Conservation (phyloP, 2,113 vertebrate species). For the Uropsilus gracilis region DNA sequence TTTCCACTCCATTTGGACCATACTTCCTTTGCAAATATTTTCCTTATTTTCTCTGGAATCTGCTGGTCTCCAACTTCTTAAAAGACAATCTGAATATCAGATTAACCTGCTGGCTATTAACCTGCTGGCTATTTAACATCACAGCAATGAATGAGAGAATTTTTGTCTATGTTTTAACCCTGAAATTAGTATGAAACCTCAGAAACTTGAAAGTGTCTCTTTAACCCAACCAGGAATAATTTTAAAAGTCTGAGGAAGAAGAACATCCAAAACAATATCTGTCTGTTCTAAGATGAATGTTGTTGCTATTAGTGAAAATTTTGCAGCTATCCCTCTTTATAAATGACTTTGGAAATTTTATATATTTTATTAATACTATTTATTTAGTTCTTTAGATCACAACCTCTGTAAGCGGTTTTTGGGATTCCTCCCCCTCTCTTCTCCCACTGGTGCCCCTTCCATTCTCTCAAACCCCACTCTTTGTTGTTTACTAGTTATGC, state of each 20-base stretch:
- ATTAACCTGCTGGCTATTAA: not conserved
- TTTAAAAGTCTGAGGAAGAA: not conserved
- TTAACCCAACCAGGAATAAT: not conserved
- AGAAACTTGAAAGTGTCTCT: conserved; percentile 22
- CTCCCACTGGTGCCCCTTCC: too few species aligned
- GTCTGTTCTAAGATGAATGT: not conserved
- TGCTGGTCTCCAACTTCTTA: not conserved
- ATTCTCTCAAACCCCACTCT: too few species aligned
- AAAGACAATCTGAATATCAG: not conserved
- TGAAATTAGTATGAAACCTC: conserved; percentile 8
- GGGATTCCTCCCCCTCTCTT: too few species aligned
- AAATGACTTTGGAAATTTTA: not conserved
- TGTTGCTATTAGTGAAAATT: not conserved
- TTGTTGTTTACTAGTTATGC: too few species aligned
- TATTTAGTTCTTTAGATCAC: too few species aligned
- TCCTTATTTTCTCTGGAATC: not conserved
- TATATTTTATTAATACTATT: too few species aligned
- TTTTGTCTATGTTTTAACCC: not conserved
- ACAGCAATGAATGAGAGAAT: not conserved
- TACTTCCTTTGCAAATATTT: not conserved
- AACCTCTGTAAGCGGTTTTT: too few species aligned
- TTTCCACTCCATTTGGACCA: not conserved
- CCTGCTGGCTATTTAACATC: not conserved
- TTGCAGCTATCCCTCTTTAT: not conserved
- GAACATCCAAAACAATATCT: not conserved